phyloP scores from a whole-genome alignment of 2,888 invertebrate genomes.

The Scaeva pyrastri region DNA sequence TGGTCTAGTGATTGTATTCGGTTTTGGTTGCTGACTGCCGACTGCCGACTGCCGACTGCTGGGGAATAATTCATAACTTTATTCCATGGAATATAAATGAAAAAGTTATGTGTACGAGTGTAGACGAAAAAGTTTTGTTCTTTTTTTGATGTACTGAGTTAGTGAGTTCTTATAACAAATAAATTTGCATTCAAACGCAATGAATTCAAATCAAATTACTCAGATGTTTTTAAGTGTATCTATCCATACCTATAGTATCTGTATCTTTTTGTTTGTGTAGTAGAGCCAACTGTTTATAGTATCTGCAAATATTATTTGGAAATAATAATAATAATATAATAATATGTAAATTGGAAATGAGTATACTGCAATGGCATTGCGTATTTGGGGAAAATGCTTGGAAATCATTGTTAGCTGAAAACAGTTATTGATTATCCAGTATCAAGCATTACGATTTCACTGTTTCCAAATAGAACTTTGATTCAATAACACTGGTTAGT shows the following conservation, averaged over 20 bases:
- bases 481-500: no score
- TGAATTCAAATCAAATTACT: slow-evolving; percentile 26
- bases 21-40: neutral
- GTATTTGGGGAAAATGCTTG: no score
- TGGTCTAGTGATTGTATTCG: slow-evolving; percentile 36
- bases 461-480: no score
- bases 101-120: neutral
- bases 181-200: slow-evolving; percentile 26
- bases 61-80: slow-evolving; percentile 39
- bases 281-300: no score
- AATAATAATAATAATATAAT: no score
- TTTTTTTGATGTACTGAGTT: slow-evolving; percentile 21
- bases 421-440: no score
- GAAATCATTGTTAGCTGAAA: no score
- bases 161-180: slow-evolving; percentile 17
- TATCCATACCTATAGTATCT: neutral
- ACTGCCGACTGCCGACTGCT: neutral
- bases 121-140: slow-evolving; percentile 11
- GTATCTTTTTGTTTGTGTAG: neutral
- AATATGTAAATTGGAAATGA: no score
- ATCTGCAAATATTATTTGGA: no score
- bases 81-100: slow-evolving; percentile 25
- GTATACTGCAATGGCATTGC: no score
- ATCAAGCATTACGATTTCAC: no score
- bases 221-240: neutral